Evolutionary conservation across 2,113 vertebrate species (phyloP).

Genomic region (Mirza zaza): DNA sequence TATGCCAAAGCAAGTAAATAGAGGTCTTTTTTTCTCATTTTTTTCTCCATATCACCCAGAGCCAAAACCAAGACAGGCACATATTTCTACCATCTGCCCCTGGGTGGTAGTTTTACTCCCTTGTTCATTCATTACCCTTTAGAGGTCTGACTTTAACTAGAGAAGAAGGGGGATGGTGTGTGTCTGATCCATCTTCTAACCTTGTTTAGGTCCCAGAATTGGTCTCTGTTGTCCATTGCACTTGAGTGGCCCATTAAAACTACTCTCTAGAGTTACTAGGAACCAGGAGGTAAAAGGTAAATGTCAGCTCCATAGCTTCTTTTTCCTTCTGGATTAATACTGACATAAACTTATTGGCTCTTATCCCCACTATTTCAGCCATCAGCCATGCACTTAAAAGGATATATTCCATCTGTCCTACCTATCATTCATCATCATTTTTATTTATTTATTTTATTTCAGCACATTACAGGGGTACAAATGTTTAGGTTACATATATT

Average conservation of each 20-base stretch:
- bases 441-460: too few species aligned
- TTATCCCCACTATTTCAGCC: not conserved
- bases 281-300: not conserved
- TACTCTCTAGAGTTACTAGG: not conserved
- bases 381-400: slow-evolving; percentile 1
- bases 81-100: not conserved
- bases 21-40: not conserved
- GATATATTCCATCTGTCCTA: not conserved
- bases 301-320: not conserved
- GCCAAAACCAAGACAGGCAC: not conserved
- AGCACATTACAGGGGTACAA: too few species aligned
- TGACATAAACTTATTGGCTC: not conserved
- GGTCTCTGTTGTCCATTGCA: not conserved
- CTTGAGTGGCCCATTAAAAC: not conserved
- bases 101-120: not conserved
- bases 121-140: not conserved
- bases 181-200: not conserved
- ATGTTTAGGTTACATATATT: too few species aligned
- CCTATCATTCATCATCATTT: not conserved
- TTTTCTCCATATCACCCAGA: not conserved
- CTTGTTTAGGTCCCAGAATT: not conserved
- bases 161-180: not conserved
- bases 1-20: too few species aligned
- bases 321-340: not conserved
- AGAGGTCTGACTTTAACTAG: not conserved